These are phyloP conservation scores for Denticeps clupeoides DNA, from an alignment of 2,797 vertebrate species.

Conservation along the genomic window DNA sequence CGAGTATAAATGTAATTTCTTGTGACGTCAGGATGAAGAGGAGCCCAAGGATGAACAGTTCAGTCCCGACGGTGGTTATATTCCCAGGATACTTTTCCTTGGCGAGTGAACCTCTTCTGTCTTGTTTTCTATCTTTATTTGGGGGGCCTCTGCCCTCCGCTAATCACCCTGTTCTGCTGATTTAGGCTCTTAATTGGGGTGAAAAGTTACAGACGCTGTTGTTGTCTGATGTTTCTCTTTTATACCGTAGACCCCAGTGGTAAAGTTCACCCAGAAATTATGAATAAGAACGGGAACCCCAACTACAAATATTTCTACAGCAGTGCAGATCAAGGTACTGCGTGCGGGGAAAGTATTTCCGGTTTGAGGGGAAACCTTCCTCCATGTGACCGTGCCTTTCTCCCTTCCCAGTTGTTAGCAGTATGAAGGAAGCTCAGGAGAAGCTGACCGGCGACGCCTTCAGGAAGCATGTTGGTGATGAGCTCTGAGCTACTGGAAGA, in stretches of 20 bases:
- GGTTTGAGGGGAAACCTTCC: too few species aligned
- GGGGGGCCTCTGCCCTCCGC: not conserved
- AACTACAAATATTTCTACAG: conserved; percentile 98
- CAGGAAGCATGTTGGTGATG: conserved; percentile 70
- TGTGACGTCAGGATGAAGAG: conserved; percentile 78
- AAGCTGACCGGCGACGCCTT: conserved; percentile 84
- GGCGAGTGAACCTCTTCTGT: conserved; percentile 51
- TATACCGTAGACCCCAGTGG: conserved; percentile 74
- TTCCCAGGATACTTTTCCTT: conserved; percentile 94
- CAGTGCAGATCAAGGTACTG: conserved; percentile 84
- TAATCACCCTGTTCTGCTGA: too few species aligned
- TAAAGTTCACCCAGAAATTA: conserved; percentile 84
- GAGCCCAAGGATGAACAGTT: conserved; percentile 87
- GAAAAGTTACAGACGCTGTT: too few species aligned
- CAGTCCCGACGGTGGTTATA: conserved; percentile 92
- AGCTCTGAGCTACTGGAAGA: conserved; percentile 47
- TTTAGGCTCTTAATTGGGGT: too few species aligned
- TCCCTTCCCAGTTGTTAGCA: conserved; percentile 66
- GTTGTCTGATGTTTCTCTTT: too few species aligned
- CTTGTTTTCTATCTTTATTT: not conserved
- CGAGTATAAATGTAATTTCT: not conserved
- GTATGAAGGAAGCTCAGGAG: conserved; percentile 93
- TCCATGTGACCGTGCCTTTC: too few species aligned
- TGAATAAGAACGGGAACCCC: conserved; percentile 86
- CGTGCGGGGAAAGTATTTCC: not conserved